phyloP scores from a whole-genome alignment of 2,797 vertebrate genomes.

The Sebastes matsubarae region DNA sequence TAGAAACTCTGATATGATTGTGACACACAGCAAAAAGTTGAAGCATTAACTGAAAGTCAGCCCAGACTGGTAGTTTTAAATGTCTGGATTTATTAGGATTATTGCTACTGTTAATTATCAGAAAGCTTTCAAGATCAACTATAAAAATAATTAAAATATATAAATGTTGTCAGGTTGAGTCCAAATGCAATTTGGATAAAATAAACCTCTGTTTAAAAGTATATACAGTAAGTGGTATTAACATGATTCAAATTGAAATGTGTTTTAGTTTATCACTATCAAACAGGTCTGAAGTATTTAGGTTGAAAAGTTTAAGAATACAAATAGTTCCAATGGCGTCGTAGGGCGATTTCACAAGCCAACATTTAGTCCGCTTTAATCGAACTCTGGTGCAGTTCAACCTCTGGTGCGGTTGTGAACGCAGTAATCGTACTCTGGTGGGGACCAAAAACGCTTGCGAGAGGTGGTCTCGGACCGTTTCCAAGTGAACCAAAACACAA shows the following conservation, averaged over 20 bases:
- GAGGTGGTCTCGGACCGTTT: background rate
- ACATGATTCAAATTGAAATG: no score
- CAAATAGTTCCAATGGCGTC: no score
- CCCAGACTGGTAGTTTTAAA: background rate
- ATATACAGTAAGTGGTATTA: no score
- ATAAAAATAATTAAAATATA: rapidly evolving
- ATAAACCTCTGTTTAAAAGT: no score
- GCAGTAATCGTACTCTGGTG: no score
- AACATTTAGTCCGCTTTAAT: no score
- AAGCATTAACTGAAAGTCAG: background rate
- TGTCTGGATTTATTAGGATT: background rate
- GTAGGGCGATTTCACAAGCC: no score
- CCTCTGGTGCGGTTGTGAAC: no score
- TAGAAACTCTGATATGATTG: background rate
- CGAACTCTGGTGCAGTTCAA: no score
- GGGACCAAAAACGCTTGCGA: background rate
- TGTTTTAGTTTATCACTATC: background rate
- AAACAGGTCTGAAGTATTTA: background rate
- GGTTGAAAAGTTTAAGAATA: no score
- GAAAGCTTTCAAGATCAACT: background rate
- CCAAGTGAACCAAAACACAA: background rate
- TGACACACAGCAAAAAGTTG: background rate
- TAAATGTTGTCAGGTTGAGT: background rate
- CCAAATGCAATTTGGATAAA: background rate
- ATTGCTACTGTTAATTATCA: background rate